Percentiles rank a stretch among this genome's conserved stretches.
phyloP scores from a whole-genome alignment of 2,113 vertebrate genomes.

The Pygoscelis antarcticus region DNA sequence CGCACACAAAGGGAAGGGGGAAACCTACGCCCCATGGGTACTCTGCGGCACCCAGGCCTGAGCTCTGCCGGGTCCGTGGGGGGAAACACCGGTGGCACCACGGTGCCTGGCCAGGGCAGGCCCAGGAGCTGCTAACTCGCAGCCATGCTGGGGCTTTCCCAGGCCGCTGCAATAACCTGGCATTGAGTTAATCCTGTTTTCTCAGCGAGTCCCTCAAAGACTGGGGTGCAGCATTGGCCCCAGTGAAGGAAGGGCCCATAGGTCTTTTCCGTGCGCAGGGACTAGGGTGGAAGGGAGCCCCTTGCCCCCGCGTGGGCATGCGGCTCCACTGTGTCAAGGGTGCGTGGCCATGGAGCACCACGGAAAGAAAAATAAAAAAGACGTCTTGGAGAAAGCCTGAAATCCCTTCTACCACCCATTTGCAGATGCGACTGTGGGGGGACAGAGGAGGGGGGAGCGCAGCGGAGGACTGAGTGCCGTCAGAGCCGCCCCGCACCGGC shows the following conservation, averaged over 20 bases:
- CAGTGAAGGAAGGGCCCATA: background rate
- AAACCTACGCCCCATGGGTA: background rate
- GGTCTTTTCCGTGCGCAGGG: no score
- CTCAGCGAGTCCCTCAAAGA: background rate
- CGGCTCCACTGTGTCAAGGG: background rate
- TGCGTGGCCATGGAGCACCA: background rate
- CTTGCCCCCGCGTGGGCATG: background rate
- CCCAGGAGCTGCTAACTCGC: background rate
- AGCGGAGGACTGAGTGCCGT: no score
- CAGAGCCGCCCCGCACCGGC: background rate
- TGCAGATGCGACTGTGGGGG: background rate
- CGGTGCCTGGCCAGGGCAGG: background rate
- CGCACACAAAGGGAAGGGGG: no score
- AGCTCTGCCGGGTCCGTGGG: background rate
- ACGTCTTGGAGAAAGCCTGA: background rate
- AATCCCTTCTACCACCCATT: background rate
- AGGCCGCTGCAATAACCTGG: background rate
- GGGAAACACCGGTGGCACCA: background rate
- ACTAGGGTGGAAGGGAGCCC: background rate
- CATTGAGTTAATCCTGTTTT: background rate
- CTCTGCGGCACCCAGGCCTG: background rate
- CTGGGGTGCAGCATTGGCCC: background rate
- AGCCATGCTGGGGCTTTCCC: background rate
- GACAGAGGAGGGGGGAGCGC: no score
- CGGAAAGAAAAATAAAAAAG: background rate